A percentile compares a stretch with the other conserved stretches of the same genome.
Conservation (phyloP, 2,797 vertebrate genomes). For the Platyrinchus mystaceus region DNA sequence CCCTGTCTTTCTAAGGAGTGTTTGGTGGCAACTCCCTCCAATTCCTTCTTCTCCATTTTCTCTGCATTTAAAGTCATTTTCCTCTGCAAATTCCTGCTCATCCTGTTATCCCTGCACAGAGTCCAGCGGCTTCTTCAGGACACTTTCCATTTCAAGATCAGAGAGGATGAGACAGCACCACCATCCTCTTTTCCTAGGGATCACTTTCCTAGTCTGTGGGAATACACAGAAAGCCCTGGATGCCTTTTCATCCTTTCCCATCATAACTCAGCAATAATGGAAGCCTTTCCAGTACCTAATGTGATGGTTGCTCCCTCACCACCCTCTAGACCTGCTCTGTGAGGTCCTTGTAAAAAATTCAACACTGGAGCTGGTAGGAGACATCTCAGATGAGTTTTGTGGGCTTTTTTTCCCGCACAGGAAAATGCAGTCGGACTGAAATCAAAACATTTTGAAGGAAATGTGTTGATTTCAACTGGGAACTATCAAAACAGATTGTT, state of each 20-base stretch:
- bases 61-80: not conserved
- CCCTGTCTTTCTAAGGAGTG: not conserved
- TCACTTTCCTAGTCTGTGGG: accelerated
- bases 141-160: not conserved
- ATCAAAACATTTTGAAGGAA: conserved; percentile 50
- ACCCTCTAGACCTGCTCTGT: not conserved
- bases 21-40: not conserved
- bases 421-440: conserved; percentile 18
- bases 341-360: not conserved
- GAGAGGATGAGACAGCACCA: not conserved
- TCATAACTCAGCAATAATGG: not conserved
- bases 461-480: conserved; percentile 1
- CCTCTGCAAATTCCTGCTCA: not conserved
- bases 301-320: not conserved
- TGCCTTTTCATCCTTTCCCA: not conserved
- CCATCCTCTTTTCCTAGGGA: not conserved
- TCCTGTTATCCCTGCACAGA: not conserved
- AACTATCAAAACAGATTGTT: conserved; percentile 62
- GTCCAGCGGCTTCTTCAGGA: not conserved
- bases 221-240: not conserved
- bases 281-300: not conserved
- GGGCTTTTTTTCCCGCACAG: not conserved
- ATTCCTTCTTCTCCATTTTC: not conserved
- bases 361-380: accelerated
- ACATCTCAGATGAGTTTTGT: not conserved